Evolutionary conservation across 2,113 vertebrate species (phyloP).

Genomic region (Thinocorus orbignyianus): DNA sequence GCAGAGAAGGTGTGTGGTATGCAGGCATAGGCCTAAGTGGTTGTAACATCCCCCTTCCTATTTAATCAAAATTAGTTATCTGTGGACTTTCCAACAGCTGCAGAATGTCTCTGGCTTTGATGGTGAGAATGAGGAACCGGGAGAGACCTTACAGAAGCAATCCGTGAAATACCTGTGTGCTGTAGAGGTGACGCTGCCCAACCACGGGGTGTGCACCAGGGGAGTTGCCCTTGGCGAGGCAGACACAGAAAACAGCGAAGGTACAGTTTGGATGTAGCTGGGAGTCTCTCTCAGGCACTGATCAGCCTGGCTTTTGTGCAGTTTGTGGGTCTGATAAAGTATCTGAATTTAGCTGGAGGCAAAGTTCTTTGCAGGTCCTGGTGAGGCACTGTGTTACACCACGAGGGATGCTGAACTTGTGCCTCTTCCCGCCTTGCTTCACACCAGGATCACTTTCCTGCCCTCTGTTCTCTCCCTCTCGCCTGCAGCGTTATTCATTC

Average conservation of each 20-base stretch:
- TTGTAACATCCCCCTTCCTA: not conserved
- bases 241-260: not conserved
- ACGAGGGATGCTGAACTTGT: not conserved
- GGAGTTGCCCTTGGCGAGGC: conserved; percentile 70
- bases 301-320: not conserved
- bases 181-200: conserved; percentile 67
- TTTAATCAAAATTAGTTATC: not conserved
- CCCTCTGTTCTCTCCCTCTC: not conserved
- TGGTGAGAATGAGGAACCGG: not conserved
- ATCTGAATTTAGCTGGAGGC: not conserved
- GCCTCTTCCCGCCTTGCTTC: not conserved
- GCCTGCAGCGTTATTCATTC: not conserved
- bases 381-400: not conserved
- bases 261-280: not conserved
- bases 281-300: not conserved
- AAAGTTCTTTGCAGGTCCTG: not conserved
- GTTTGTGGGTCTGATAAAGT: not conserved
- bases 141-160: not conserved
- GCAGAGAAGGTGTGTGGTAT: not conserved
- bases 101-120: conserved; percentile 73
- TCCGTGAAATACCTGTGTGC: conserved; percentile 74
- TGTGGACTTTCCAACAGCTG: conserved; percentile 61
- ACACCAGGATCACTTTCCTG: not conserved
- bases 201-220: conserved; percentile 20
- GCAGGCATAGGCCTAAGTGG: not conserved